Evolutionary conservation across 1,140 invertebrate genomes (phyloP).

Genomic region (Probaryconus sp.): DNA sequence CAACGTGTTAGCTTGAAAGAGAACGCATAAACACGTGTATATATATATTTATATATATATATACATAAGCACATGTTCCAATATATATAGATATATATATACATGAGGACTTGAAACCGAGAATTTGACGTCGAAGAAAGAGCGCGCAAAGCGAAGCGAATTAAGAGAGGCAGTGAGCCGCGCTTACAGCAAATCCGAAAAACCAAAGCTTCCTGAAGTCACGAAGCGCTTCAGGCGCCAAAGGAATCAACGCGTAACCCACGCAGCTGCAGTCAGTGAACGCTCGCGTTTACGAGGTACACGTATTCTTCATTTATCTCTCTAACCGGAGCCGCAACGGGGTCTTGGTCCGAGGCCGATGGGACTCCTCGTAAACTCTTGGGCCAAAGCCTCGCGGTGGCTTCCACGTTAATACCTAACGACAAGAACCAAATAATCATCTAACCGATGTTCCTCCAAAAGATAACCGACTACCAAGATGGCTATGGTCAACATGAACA

Average conservation of each 20-base stretch:
- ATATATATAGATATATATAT: constrained; percentile 57
- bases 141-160: too few relatives aligned
- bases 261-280: constrained; percentile 31
- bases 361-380: too few relatives aligned
- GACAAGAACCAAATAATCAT: neutral
- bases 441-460: constrained; percentile 14
- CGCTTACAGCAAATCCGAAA: constrained; percentile 12
- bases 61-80: constrained; percentile 44
- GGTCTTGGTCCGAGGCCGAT: too few relatives aligned
- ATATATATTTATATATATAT: constrained; percentile 57
- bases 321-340: too few relatives aligned
- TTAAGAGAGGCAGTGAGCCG: constrained; percentile 8
- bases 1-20: constrained; percentile 45
- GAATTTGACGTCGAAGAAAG: too few relatives aligned
- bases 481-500: constrained; percentile 98
- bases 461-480: constrained; percentile 75
- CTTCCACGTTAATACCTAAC: too few relatives aligned
- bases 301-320: neutral
- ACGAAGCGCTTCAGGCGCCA: neutral
- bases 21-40: constrained; percentile 30
- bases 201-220: constrained; percentile 31
- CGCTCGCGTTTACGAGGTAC: constrained; percentile 45
- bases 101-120: constrained; percentile 39
- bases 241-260: constrained; percentile 1
- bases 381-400: neutral